Evolutionary conservation across 2,797 vertebrate species (phyloP).

Genomic region (Acrossocheilus wenchowensis): DNA sequence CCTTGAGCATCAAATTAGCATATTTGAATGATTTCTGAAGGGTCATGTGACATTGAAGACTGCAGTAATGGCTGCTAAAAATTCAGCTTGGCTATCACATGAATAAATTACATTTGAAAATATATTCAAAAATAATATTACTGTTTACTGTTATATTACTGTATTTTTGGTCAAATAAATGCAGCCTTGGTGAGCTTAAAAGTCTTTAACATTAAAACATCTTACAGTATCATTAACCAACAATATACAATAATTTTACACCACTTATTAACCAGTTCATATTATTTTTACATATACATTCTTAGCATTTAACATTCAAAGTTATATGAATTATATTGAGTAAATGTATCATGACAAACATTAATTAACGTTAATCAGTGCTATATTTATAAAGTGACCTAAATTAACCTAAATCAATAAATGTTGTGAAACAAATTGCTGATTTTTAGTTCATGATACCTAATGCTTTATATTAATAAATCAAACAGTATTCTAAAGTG

Average conservation of each 20-base stretch:
- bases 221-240: background rate
- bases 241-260: background rate
- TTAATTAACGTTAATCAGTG: background rate
- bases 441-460: background rate
- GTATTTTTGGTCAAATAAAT: background rate
- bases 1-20: background rate
- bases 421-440: background rate
- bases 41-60: no score
- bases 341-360: background rate
- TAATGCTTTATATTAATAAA: background rate
- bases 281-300: background rate
- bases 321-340: background rate
- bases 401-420: background rate
- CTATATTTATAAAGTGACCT: background rate
- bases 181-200: background rate
- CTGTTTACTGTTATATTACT: background rate
- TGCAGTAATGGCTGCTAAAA: no score
- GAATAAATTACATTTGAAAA: background rate
- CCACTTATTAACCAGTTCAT: background rate
- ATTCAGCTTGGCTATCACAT: background rate
- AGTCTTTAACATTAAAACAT: background rate
- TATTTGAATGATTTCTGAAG: background rate
- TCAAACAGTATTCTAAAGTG: no score
- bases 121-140: background rate
- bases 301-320: background rate